These are phyloP conservation scores for Apteryx owenii DNA, from an alignment of 2,113 vertebrate species.

Conservation along the genomic window DNA sequence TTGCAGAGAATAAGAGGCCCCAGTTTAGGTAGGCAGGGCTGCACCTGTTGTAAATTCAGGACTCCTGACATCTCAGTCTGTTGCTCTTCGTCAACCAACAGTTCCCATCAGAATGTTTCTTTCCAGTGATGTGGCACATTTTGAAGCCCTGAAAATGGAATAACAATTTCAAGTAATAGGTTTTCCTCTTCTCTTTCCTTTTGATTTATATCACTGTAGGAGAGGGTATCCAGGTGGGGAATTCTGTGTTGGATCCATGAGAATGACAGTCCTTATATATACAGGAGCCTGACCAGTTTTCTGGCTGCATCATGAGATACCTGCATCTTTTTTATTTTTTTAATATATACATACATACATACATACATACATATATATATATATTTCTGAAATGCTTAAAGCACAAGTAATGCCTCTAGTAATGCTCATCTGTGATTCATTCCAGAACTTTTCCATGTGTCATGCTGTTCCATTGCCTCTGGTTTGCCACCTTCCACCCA, in stretches of 20 bases:
- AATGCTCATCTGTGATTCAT: conserved; percentile 20
- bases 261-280: background rate
- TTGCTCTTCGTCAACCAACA: background rate
- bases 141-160: background rate
- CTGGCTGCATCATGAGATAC: conserved; percentile 31
- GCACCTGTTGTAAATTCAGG: background rate
- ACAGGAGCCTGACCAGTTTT: conserved; percentile 71
- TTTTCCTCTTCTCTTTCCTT: background rate
- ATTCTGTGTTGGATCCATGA: background rate
- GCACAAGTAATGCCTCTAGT: conserved; percentile 28
- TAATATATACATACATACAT: background rate
- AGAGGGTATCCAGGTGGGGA: background rate
- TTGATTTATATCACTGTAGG: background rate
- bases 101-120: background rate
- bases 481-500: conserved; percentile 51
- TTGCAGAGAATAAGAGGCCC: background rate
- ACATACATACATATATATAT: background rate
- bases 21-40: background rate
- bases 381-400: background rate
- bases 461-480: conserved; percentile 40
- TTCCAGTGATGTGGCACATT: background rate
- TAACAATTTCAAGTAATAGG: background rate
- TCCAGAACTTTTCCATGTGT: background rate
- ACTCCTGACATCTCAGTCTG: background rate
- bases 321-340: background rate